Base-by-base conservation (phyloP, 1,140 invertebrate species). In the Orius insidiosus region DNA sequence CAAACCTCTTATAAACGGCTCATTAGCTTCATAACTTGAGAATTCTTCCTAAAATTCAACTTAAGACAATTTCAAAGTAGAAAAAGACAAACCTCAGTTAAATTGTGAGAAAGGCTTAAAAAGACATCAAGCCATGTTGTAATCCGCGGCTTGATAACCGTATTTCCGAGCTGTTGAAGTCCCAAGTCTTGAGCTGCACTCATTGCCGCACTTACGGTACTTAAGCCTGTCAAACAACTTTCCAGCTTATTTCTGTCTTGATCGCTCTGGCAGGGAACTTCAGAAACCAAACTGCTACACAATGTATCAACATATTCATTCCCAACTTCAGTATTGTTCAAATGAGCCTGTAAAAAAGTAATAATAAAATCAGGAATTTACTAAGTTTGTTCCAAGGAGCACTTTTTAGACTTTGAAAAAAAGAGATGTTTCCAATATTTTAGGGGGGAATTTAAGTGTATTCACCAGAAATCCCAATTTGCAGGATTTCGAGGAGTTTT, bases 321-420 rank as follows among this genome's bases (percentile, higher is more conserved):
- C 49, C 86, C 87, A 5, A 79, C 74, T 62, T 95, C 90, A n/a
- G 85, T 78, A 64, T 95, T 94, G 59, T 93, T 94, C 46, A 95
- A 62, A 57, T 89, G 81, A n/a, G 80, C 76, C 80, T 87, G 59
- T 15, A 57, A 59, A 54, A 24, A 24, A 24, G 24, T 3, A 7
- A 3, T 4, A 24, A 24, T 24, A 43, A 24, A 30, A 43, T 15
- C 24, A 38, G 36, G 15, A 38, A 38, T 7, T 33, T 7, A n/a
- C 6, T 33, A 7, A 33, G n/a, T n/a, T 6, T 33, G 32, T 33
- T 6, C n/a, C 6, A 33, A 7, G n/a, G 6, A 33, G 32, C 4
- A 40, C 16, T 9, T 2, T 10, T 4, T 5, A 16, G 9, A 5
- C 2, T 9, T 1, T 9, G 1, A 45, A 35, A 1, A n/a, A 37